Evolutionary conservation across 2,888 invertebrate genomes (phyloP).

Genomic region (Epistrophe grossulariae): DNA sequence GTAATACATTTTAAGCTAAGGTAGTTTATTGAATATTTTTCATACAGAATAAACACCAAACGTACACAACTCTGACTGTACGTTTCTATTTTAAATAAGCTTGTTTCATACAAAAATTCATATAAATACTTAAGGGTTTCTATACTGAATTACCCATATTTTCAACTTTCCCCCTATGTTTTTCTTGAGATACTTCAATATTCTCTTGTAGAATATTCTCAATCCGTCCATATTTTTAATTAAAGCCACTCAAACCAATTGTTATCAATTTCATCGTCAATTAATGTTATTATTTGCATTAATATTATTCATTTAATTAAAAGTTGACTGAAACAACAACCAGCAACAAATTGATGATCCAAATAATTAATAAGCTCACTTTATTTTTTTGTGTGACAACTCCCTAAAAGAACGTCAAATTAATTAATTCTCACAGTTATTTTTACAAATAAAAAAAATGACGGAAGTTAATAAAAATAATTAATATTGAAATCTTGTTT

Average conservation of each 20-base stretch:
- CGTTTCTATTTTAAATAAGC: too few relatives aligned
- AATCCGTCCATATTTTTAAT: background rate
- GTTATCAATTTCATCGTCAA: background rate
- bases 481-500: constrained; percentile 15
- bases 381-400: background rate
- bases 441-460: background rate
- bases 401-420: background rate
- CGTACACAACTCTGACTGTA: too few relatives aligned
- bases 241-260: background rate
- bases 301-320: background rate
- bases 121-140: too few relatives aligned
- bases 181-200: too few relatives aligned
- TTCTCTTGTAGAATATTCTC: background rate
- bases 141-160: too few relatives aligned
- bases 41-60: too few relatives aligned
- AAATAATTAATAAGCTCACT: background rate
- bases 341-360: background rate
- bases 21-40: too few relatives aligned
- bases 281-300: background rate
- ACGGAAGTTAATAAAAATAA: constrained; percentile 9
- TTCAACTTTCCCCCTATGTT: too few relatives aligned
- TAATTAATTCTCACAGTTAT: constrained; percentile 23
- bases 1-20: too few relatives aligned
- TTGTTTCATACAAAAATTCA: too few relatives aligned
- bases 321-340: background rate